phyloP scores from a whole-genome alignment of 2,113 vertebrate genomes.

The Dicaeum eximium region DNA sequence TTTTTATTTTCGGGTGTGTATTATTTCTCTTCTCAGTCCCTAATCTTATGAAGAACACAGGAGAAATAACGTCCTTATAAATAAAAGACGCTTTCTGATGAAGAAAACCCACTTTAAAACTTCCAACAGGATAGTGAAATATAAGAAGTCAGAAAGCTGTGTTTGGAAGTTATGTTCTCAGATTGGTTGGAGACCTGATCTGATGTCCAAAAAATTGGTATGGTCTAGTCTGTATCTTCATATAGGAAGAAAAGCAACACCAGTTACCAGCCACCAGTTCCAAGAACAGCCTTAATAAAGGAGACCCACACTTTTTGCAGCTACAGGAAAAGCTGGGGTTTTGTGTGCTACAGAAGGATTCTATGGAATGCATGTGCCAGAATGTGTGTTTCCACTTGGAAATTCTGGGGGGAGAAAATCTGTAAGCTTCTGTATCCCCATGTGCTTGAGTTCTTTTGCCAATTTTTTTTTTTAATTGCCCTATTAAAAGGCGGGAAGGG shows the following conservation, averaged over 20 bases:
- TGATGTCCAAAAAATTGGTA: not conserved
- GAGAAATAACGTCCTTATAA: not conserved
- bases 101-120: not conserved
- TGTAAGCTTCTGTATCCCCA: not conserved
- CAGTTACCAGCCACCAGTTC: not conserved
- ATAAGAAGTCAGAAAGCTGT: not conserved
- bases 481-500: not conserved
- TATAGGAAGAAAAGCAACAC: not conserved
- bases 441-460: not conserved
- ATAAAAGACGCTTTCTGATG: not conserved
- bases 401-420: not conserved
- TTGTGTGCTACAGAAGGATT: not conserved
- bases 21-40: not conserved
- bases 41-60: not conserved
- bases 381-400: not conserved
- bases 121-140: not conserved
- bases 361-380: not conserved
- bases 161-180: not conserved
- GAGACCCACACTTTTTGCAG: not conserved
- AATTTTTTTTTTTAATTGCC: not conserved
- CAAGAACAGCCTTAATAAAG: not conserved
- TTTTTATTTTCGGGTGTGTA: not conserved
- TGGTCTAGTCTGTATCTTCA: not conserved
- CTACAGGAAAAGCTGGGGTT: not conserved
- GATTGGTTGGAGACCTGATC: not conserved